Percentiles rank a stretch among this genome's conserved stretches.
Conservation (phyloP, 1,140 invertebrate species). For the Cydia fagiglandana region DNA sequence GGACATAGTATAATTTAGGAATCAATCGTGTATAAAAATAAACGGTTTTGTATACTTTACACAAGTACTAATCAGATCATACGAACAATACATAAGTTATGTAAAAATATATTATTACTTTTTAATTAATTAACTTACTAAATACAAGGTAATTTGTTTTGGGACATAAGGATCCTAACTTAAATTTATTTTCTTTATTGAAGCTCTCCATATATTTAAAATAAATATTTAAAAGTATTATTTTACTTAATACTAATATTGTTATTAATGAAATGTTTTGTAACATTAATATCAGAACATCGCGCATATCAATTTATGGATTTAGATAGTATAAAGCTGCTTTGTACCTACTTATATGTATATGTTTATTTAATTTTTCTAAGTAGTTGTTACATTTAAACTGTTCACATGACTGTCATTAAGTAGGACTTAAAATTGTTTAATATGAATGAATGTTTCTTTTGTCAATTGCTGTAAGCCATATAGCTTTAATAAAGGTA, state of each 20-base stretch:
- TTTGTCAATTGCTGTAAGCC: constrained; percentile 14
- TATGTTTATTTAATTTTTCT: background rate
- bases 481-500: constrained; percentile 21
- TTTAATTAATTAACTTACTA: too few relatives aligned
- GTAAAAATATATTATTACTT: too few relatives aligned
- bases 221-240: background rate
- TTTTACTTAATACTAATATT: constrained; percentile 27
- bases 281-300: background rate
- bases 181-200: too few relatives aligned
- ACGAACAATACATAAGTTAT: background rate
- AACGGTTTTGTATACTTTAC: constrained; percentile 38
- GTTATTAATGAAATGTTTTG: background rate
- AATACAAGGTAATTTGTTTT: too few relatives aligned
- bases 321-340: too few relatives aligned
- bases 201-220: too few relatives aligned
- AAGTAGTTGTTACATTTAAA: too few relatives aligned
- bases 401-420: background rate
- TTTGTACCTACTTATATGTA: background rate
- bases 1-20: constrained; percentile 31
- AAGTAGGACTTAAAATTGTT: background rate
- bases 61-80: constrained; percentile 16
- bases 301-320: background rate
- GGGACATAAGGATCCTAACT: too few relatives aligned
- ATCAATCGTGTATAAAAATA: constrained; percentile 30
- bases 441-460: background rate